Evolutionary conservation across 2,113 vertebrate genomes (phyloP).

Genomic region (Corythornis madagascariensis): DNA sequence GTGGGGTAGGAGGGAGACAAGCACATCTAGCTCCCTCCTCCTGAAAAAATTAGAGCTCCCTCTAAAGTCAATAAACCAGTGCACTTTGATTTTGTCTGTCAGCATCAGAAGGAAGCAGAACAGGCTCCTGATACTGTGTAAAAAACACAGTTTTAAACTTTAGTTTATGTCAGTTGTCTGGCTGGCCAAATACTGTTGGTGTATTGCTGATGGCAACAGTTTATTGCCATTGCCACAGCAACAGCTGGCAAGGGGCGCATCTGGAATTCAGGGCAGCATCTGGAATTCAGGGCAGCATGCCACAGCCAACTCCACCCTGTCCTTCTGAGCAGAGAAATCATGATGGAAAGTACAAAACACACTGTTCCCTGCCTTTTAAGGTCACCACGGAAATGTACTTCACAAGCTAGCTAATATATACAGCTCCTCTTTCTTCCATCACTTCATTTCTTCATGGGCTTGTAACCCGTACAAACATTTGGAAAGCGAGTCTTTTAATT

Average conservation of each 20-base stretch:
- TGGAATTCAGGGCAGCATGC: background rate
- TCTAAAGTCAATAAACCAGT: background rate
- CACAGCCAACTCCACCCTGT: constrained; percentile 14
- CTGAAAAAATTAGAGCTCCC: background rate
- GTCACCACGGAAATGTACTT: background rate
- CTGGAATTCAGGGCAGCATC: background rate
- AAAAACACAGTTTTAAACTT: background rate
- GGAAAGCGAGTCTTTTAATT: background rate
- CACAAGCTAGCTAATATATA: background rate
- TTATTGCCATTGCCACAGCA: constrained; percentile 17
- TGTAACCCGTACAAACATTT: background rate
- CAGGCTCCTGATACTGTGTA: background rate
- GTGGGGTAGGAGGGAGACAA: background rate
- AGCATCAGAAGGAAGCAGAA: background rate
- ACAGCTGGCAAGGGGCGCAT: background rate
- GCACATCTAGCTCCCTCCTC: background rate
- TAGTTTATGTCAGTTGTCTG: background rate
- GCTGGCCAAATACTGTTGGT: fast-evolving
- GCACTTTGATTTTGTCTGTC: background rate
- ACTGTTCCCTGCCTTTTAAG: constrained; percentile 54
- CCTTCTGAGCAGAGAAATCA: background rate
- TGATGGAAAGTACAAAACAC: background rate
- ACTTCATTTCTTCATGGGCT: background rate
- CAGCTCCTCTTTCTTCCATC: background rate
- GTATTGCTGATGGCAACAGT: background rate